These are phyloP conservation scores for Papilio demoleus DNA, from an alignment of 2,888 invertebrate species.

Conservation along the genomic window DNA sequence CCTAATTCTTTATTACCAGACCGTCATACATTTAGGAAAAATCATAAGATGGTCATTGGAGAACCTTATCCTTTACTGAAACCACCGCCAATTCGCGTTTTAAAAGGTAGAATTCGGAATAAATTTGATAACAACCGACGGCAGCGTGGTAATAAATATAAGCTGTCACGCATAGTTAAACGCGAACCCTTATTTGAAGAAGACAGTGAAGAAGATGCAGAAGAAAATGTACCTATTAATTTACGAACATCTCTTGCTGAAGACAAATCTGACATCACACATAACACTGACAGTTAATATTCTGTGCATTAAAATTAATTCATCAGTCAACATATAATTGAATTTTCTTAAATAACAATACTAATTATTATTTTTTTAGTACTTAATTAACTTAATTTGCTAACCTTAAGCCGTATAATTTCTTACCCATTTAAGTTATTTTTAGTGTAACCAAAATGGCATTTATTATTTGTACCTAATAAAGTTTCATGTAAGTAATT, in stretches of 20 bases:
- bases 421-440: neutral
- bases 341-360: neutral
- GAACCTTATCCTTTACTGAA: conserved; percentile 77
- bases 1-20: conserved; percentile 61
- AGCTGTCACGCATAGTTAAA: conserved; percentile 63
- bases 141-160: conserved; percentile 64
- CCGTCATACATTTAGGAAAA: conserved; percentile 63
- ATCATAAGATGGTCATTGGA: conserved; percentile 63
- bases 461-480: conserved; percentile 49
- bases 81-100: conserved; percentile 69
- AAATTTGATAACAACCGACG: conserved; percentile 62
- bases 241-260: conserved; percentile 66
- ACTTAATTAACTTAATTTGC: no score
- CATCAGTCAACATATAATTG: neutral
- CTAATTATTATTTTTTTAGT: neutral
- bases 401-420: neutral
- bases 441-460: conserved; percentile 47
- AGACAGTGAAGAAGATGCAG: conserved; percentile 56
- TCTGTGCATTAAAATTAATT: neutral
- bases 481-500: conserved; percentile 48
- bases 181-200: conserved; percentile 70
- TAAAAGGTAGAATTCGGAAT: conserved; percentile 54
- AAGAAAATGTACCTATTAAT: conserved; percentile 57
- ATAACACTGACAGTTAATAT: conserved; percentile 20
- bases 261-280: conserved; percentile 57